Evolutionary conservation across 2,113 vertebrate genomes (phyloP), one percentile per base, ranked within the genome.

Genomic region (Bungarus multicinctus): DNA sequence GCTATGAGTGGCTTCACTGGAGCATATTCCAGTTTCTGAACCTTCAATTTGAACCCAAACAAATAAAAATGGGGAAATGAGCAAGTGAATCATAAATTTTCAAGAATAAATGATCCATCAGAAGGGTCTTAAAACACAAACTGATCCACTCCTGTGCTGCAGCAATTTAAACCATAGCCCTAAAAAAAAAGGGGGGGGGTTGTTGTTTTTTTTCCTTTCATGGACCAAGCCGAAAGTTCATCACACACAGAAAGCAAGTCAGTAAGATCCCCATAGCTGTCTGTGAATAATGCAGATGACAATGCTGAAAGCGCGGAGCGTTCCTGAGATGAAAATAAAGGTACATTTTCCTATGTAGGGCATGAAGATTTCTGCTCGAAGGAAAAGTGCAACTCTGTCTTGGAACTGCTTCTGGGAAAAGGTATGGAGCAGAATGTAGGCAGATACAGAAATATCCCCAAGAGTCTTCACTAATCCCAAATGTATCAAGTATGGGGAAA

Each of bases 51-150:
- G 74, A n/a, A 53, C 87, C 52, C 87, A 27, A 88, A 55, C 53
- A 27, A 53, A 90, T 53, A 60, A 54, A 81, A 52, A 74, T 53
- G 81, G 92, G 89, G 89, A 53, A 90, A 87, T 93, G 55, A 89
- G 81, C 25, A 60, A 90, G 55, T 45, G 47, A 87, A 81, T 81
- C 89, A 90, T 64, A 85, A 93, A 55, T 55, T 85, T 69, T 93
- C 92, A 90, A 34, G 81, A 90, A 93, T 93, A 90, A 93, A 93
- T 90, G 92, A 93, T 90, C 81, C 64, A 89, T 88, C 64, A 57
- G 87, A 57, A 43, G 64, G 87, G 55, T 55, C 87, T 55, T 30
- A 53, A 89, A 92, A 55, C 16, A n/a, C 86, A 50, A 64, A 86
- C n/a, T 64, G 92, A 90, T 89, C 81, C 74, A 53, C 11, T 81